Percentiles rank a stretch among this genome's conserved stretches.
Evolutionary conservation across 2,113 vertebrate genomes (phyloP).

Genomic region (Turdus rufiventris): DNA sequence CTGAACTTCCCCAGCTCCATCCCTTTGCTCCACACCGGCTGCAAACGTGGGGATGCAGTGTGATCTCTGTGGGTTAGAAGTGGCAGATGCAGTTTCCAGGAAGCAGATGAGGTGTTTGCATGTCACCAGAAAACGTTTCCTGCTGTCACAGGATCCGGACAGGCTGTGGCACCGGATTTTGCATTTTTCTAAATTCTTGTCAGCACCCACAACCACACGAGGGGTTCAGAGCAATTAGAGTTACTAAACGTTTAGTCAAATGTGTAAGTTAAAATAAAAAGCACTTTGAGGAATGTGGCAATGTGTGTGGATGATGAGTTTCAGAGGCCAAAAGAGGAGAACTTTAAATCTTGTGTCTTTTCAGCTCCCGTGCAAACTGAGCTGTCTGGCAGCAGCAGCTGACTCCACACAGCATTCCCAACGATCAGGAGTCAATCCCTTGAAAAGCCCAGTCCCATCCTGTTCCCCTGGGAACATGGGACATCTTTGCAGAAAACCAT

Average conservation of each 20-base stretch:
- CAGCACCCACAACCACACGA: background rate
- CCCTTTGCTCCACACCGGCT: background rate
- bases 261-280: background rate
- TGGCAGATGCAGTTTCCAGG: background rate
- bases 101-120: background rate
- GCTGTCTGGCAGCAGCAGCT: background rate
- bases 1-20: accelerated
- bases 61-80: background rate
- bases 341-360: background rate
- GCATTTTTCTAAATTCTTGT: background rate
- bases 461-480: background rate
- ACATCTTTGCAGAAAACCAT: background rate
- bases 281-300: background rate
- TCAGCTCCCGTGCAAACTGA: accelerated
- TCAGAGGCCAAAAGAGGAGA: background rate
- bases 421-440: accelerated
- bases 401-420: accelerated
- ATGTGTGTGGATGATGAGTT: background rate
- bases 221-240: background rate
- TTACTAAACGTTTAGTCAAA: background rate
- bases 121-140: background rate
- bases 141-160: background rate
- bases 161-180: accelerated
- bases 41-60: accelerated
- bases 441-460: background rate